These are phyloP conservation scores for Cryptotis parvus DNA, from an alignment of 2,113 vertebrate genomes.

Conservation along the genomic window DNA sequence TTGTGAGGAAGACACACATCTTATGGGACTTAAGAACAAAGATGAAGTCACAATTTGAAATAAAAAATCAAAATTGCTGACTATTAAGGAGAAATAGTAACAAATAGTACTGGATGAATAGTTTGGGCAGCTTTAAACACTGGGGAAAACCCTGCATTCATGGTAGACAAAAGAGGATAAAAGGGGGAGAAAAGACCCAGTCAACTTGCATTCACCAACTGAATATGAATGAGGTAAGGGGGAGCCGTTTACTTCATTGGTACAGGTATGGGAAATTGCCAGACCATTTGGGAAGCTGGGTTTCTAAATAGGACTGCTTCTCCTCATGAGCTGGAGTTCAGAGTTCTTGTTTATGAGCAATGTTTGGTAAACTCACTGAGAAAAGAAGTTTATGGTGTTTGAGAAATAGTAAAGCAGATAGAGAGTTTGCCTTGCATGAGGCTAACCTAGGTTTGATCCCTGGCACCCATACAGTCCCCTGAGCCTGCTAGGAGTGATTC, in stretches of 20 bases:
- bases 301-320: not conserved
- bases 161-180: not conserved
- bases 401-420: no score
- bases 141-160: not conserved
- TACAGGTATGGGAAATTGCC: not conserved
- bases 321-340: slow-evolving; percentile 2
- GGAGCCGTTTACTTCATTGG: slow-evolving; percentile 13
- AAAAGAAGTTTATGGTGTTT: not conserved
- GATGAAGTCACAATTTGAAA: slow-evolving; percentile 22
- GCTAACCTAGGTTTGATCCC: no score
- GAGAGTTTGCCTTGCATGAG: no score
- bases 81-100: not conserved
- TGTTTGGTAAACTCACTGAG: not conserved
- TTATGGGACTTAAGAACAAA: slow-evolving; percentile 20
- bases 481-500: no score
- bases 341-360: not conserved
- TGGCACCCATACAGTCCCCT: no score
- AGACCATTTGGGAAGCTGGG: slow-evolving; percentile 33
- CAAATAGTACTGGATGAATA: slow-evolving; percentile 13
- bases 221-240: not conserved
- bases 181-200: not conserved
- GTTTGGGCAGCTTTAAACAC: slow-evolving; percentile 43
- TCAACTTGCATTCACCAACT: not conserved
- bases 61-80: not conserved
- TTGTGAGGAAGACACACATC: slow-evolving; percentile 7